Base-by-base conservation (phyloP, 2,113 vertebrate species). In the Morone saxatilis region DNA sequence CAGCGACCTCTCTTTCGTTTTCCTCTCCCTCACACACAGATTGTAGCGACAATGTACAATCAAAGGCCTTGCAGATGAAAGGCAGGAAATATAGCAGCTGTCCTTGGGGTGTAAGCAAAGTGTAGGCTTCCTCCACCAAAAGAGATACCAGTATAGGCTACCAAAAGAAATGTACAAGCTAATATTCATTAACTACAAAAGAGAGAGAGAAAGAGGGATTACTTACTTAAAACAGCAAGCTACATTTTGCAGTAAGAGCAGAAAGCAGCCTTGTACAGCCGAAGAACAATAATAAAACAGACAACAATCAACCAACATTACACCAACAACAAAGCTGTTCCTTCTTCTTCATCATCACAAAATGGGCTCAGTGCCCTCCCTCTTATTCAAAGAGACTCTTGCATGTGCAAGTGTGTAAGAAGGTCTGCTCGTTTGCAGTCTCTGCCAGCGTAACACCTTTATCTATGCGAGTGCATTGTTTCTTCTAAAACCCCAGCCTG, bases 31-130 rank as follows among this genome's bases (percentile, higher is more conserved):
- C 50, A 51, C 56, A 67, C 25, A 73, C 61, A 20, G 68, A 81
- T 31, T 40, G 61, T 36, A 47, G 47, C 17, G 5, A 81, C 82
- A 75, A 45, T 47, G 48, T 79, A 81, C 75, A 87, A 90, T 85
- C 87, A 87, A 91, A 90, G 70, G 71, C 77, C 56, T 80, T 77
- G 74, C 56, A 89, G 87, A 94, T 92, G 82, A 95, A 93, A 94
- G 91, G 81, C 93, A 93, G 94, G 93, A 94, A 93, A 88, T 74
- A 68, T 40, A 85, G 81, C 80, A 85, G 73, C 54, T 68, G 84
- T 76, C 83, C 70, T 80, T 77, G 6, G 72, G 66, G 78, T 83
- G 77, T 61, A 56, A 13, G 63, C 43, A 56, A 69, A 43, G 50
- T 20, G 68, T 56, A 66, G 41, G 79, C 80, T 92, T 92, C 86